phyloP scores from a whole-genome alignment of 2,888 invertebrate genomes.

The Himalopsyche kuldschensis region DNA sequence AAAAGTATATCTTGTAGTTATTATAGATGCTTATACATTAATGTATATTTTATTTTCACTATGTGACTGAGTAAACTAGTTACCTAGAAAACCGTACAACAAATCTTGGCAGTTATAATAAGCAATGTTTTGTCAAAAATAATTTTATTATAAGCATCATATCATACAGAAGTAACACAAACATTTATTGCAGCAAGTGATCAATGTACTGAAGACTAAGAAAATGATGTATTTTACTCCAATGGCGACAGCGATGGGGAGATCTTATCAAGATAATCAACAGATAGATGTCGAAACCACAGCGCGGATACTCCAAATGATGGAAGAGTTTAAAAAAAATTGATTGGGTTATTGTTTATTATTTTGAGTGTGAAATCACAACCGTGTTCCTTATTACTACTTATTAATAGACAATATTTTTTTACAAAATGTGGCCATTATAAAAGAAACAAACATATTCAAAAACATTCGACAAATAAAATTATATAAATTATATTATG shows the following conservation, averaged over 20 bases:
- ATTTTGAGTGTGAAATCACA: not conserved
- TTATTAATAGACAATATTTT: not conserved
- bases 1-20: no score
- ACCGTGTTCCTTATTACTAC: not conserved
- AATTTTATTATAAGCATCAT: not conserved
- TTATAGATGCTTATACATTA: no score
- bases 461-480: not conserved
- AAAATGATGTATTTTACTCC: slow-evolving; percentile 55
- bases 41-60: no score
- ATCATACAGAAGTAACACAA: not conserved
- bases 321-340: slow-evolving; percentile 42
- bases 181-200: slow-evolving; percentile 63
- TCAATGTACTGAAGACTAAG: slow-evolving; percentile 67
- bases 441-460: not conserved
- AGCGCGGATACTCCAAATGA: slow-evolving; percentile 44
- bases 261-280: slow-evolving; percentile 44
- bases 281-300: slow-evolving; percentile 42
- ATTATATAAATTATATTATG: not conserved
- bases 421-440: not conserved
- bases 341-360: not conserved
- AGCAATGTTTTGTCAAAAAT: not conserved
- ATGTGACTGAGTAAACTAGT: no score
- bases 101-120: not conserved
- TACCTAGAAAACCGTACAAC: no score
- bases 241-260: slow-evolving; percentile 52